Base-by-base conservation (phyloP, 2,113 vertebrate genomes). In the Colius striatus region DNA sequence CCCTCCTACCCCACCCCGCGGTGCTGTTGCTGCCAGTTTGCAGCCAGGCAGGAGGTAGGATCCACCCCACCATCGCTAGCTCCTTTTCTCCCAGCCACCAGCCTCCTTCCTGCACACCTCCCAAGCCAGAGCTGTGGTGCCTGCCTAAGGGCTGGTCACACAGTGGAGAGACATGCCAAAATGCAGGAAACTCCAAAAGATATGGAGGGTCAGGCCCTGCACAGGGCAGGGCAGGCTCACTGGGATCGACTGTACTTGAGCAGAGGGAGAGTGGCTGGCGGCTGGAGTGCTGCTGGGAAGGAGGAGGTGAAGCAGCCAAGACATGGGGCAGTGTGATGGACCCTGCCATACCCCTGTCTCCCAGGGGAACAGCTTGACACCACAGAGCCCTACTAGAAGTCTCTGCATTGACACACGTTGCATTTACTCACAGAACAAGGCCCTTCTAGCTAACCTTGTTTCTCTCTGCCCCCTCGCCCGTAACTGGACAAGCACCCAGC, bases 401-500 rank as follows among this genome's bases (percentile, higher is more conserved):
- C 30, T 43, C 78, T 1, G 4, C 9, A 3, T 14, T 29, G n/a
- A 16, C 1, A 16, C 1, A 4, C 2, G 0, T 6, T 22, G 13
- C 22, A 13, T 18, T 58, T 17, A 9, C 41, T 7, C 14, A 6
- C 1, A 7, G 53, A 32, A 58, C 26, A 4, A 3, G 22, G 15
- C 26, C 13, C 34, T 45, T 9, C 34, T 16, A 13, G 29, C 10
- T 38, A 47, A 53, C 17, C 14, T 48, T 13, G 1, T 20, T 43
- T 43, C n/a, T 25, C n/a, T 14, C 14, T 3, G 11, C 6, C 6
- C 16, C 22, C 4, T 10, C 54, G 10, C 6, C 9, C 12, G 0
- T 5, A 19, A 22, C 48, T 36, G 43, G 16, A 38, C 29, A n/a
- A 43, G 4, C 36, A 16, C 29, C n/a, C 4, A 48, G 3, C 34